Percentiles rank a stretch among this genome's conserved stretches.
Conservation (phyloP, 1,140 invertebrate species). For the Trichomalopsis sarcophagae region DNA sequence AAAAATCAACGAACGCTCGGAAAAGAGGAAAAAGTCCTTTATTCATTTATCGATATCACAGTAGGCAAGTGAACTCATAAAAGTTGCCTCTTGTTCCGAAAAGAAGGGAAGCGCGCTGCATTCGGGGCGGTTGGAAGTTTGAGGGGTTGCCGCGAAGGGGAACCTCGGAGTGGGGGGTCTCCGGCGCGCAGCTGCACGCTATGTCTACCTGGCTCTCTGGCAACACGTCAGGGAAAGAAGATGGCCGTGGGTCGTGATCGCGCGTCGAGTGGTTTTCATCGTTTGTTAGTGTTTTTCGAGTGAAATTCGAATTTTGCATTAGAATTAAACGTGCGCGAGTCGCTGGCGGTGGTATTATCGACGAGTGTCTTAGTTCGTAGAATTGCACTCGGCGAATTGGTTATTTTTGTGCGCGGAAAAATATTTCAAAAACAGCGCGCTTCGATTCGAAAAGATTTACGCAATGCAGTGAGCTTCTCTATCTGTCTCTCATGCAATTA, state of each 20-base stretch:
- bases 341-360: background rate
- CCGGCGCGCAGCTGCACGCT: slow-evolving; percentile 67
- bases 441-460: slow-evolving; percentile 20
- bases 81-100: slow-evolving; percentile 32
- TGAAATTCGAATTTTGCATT: background rate
- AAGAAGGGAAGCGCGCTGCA: slow-evolving; percentile 52
- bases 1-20: too few relatives aligned
- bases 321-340: background rate
- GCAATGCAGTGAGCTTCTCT: background rate
- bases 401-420: background rate
- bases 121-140: slow-evolving; percentile 58
- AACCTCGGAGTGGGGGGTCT: slow-evolving; percentile 38
- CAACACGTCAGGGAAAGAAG: slow-evolving; percentile 61
- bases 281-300: background rate
- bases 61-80: slow-evolving; percentile 5
- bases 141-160: slow-evolving; percentile 56
- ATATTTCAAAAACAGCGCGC: slow-evolving; percentile 15
- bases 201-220: slow-evolving; percentile 37
- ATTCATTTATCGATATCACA: slow-evolving; percentile 36
- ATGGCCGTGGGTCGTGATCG: slow-evolving; percentile 62
- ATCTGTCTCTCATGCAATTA: background rate
- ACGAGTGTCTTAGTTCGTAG: too few relatives aligned
- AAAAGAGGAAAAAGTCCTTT: background rate
- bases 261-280: slow-evolving; percentile 50
- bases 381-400: too few relatives aligned